Conservation (phyloP, 2,113 vertebrate species). For the Rhinoderma darwinii region DNA sequence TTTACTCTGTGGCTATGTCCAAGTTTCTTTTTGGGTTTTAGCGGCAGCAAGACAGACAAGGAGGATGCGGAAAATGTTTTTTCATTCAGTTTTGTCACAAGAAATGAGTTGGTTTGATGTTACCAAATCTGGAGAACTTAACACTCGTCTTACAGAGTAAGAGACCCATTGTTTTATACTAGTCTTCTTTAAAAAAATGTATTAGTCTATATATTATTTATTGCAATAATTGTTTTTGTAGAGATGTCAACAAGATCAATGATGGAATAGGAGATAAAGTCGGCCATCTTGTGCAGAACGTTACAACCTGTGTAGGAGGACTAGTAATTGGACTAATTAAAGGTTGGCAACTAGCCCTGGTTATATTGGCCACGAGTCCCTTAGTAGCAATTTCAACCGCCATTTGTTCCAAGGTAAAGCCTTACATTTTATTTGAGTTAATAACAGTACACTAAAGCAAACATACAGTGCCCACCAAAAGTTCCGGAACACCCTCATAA, state of each 20-base stretch:
- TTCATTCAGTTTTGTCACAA: constrained; percentile 82
- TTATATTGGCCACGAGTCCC: constrained; percentile 82
- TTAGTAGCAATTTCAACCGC: constrained; percentile 76
- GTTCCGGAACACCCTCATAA: no score
- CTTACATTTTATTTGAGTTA: neutral
- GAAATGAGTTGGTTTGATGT: constrained; percentile 87
- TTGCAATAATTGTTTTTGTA: constrained; percentile 61
- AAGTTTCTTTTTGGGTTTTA: constrained; percentile 82
- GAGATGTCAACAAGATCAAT: constrained; percentile 85
- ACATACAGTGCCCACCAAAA: no score
- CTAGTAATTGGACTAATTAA: constrained; percentile 77
- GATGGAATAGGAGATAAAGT: constrained; percentile 86
- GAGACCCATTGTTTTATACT: constrained; percentile 47
- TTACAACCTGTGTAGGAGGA: constrained; percentile 74
- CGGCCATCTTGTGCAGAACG: constrained; percentile 77
- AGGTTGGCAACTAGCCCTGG: constrained; percentile 86
- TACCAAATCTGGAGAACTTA: constrained; percentile 79
- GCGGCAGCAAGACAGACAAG: constrained; percentile 81
- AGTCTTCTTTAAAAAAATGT: neutral
- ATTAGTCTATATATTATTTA: neutral
- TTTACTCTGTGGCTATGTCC: constrained; percentile 80
- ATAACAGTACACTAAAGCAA: no score
- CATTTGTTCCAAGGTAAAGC: constrained; percentile 75
- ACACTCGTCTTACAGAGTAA: constrained; percentile 83
- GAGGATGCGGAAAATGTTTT: constrained; percentile 78